phyloP scores from a whole-genome alignment of 1,140 invertebrate genomes.

The Euglossa dilemma region DNA sequence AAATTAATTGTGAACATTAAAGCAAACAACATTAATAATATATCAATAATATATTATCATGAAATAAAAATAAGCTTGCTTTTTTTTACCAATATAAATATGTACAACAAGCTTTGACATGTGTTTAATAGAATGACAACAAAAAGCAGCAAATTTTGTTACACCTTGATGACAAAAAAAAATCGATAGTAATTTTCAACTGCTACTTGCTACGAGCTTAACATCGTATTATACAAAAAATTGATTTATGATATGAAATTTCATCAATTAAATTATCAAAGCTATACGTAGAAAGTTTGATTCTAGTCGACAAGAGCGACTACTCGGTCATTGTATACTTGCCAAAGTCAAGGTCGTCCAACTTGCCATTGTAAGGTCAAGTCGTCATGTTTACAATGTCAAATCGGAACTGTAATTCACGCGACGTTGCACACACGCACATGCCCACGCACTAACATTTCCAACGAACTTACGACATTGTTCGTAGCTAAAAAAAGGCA shows the following conservation, averaged over 20 bases:
- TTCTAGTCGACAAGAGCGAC: slow-evolving; percentile 10
- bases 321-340: slow-evolving; percentile 46
- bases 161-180: neutral
- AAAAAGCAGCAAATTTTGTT: neutral
- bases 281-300: neutral
- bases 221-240: neutral
- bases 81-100: neutral
- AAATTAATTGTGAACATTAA: neutral
- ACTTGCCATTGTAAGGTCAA: slow-evolving; percentile 57
- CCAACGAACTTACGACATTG: slow-evolving; percentile 30
- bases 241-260: neutral
- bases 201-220: neutral
- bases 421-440: slow-evolving; percentile 27
- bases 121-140: neutral
- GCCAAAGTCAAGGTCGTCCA: slow-evolving; percentile 58
- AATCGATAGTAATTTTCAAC: neutral
- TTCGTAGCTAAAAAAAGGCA: slow-evolving; percentile 28
- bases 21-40: neutral
- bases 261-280: neutral
- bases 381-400: slow-evolving; percentile 53
- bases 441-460: slow-evolving; percentile 42
- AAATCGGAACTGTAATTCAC: slow-evolving; percentile 44
- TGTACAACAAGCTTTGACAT: neutral
- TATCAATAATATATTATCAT: neutral
- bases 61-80: neutral